These are phyloP conservation scores for Leptinotarsa haldemani DNA, from an alignment of 2,888 invertebrate genomes.

Conservation along the genomic window DNA sequence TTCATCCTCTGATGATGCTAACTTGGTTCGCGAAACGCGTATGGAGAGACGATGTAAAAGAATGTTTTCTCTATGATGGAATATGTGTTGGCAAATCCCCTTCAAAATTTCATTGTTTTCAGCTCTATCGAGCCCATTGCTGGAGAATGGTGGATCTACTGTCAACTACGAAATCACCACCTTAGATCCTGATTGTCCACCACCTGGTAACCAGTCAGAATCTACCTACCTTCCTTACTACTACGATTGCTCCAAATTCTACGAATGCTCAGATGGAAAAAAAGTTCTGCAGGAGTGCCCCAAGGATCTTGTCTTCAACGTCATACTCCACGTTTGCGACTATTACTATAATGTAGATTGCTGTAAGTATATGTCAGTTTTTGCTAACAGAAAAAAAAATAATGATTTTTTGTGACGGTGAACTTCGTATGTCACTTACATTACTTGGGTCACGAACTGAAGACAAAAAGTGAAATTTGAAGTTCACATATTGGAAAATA, in stretches of 20 bases:
- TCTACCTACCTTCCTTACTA: constrained; percentile 18
- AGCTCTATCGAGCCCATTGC: not conserved
- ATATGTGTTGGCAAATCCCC: no score
- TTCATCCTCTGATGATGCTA: no score
- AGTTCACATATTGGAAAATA: no score
- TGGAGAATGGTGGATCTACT: not conserved
- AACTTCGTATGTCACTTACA: no score
- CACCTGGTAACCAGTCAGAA: not conserved
- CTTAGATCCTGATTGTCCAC: not conserved
- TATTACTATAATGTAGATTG: constrained; percentile 9
- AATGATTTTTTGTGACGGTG: no score
- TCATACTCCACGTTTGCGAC: constrained; percentile 18
- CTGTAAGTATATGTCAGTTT: constrained; percentile 21
- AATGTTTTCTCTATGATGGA: no score
- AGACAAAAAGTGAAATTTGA: no score
- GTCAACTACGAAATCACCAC: not conserved
- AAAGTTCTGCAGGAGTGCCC: constrained; percentile 8
- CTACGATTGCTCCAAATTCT: constrained; percentile 24
- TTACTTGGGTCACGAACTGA: no score
- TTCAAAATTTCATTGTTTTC: not conserved
- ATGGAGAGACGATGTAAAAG: no score
- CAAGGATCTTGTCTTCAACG: constrained; percentile 8
- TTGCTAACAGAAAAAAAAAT: no score
- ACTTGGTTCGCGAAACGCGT: no score
- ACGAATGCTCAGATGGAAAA: constrained; percentile 21